phyloP scores from a whole-genome alignment of 1,140 invertebrate genomes.

The Diabrotica undecimpunctata region DNA sequence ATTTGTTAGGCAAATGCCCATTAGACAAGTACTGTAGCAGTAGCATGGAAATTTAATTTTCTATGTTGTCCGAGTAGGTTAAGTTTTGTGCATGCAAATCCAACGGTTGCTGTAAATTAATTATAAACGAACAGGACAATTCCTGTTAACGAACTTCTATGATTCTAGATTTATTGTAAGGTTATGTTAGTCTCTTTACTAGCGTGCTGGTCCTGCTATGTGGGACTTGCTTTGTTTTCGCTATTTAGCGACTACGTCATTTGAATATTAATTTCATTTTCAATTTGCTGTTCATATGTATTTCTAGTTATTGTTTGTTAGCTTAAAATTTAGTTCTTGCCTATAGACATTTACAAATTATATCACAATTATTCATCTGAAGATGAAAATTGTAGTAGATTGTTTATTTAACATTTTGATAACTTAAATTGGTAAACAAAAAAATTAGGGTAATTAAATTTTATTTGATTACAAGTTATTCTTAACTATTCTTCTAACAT shows the following conservation, averaged over 20 bases:
- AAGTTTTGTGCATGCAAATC: constrained; percentile 43
- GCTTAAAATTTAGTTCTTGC: too few species aligned
- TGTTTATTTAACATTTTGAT: too few species aligned
- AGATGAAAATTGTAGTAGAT: too few species aligned
- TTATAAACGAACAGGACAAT: constrained; percentile 42
- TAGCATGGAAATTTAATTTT: constrained; percentile 41
- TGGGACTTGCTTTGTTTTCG: not conserved
- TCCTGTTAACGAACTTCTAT: constrained; percentile 41
- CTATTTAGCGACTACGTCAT: not conserved
- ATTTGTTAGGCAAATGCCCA: constrained; percentile 37
- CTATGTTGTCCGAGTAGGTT: constrained; percentile 44
- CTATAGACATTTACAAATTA: too few species aligned
- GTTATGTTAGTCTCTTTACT: constrained; percentile 11
- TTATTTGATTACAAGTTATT: too few species aligned
- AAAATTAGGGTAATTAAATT: too few species aligned
- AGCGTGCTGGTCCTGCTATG: not conserved
- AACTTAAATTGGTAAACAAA: too few species aligned
- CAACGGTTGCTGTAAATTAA: constrained; percentile 41
- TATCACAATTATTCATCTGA: too few species aligned
- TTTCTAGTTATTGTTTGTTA: constrained; percentile 4
- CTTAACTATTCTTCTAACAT: too few species aligned
- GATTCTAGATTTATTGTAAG: constrained; percentile 21
- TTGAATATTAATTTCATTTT: constrained; percentile 6
- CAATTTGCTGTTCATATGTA: not conserved
- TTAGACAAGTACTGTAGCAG: constrained; percentile 28